A percentile compares a stretch with the other conserved stretches of the same genome.
Conservation (phyloP, 2,888 invertebrate genomes). For the Carpatolechia fugitivella region DNA sequence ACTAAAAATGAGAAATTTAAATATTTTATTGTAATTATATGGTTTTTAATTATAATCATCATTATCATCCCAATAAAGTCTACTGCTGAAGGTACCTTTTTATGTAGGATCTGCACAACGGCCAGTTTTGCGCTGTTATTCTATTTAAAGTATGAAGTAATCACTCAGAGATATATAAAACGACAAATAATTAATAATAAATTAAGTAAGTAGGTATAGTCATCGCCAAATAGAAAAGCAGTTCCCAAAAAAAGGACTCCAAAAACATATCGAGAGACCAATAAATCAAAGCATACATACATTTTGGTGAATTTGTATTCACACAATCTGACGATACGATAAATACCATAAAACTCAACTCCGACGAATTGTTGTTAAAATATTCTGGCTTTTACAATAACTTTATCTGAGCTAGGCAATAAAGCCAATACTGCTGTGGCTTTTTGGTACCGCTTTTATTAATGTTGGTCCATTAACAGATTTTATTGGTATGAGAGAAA, state of each 20-base stretch:
- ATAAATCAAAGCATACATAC: slow-evolving; percentile 11
- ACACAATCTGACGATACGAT: slow-evolving; percentile 21
- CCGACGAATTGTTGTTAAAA: slow-evolving; percentile 43
- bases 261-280: neutral
- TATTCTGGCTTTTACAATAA: slow-evolving; percentile 43
- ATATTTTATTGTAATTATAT: no score
- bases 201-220: no score
- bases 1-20: no score
- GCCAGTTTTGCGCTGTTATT: no score
- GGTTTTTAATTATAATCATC: no score
- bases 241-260: neutral
- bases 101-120: no score
- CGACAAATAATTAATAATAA: neutral
- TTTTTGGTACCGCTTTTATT: slow-evolving; percentile 62
- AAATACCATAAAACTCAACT: slow-evolving; percentile 39
- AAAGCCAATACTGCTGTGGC: slow-evolving; percentile 49
- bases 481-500: slow-evolving; percentile 49
- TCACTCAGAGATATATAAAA: no score
- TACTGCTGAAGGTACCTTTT: no score
- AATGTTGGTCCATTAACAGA: slow-evolving; percentile 66
- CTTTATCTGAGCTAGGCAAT: slow-evolving; percentile 42
- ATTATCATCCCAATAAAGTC: no score
- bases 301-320: slow-evolving; percentile 14
- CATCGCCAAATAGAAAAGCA: neutral
- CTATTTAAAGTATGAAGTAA: no score